Conservation (phyloP, 2,113 vertebrate species). For the Steatornis caripensis region DNA sequence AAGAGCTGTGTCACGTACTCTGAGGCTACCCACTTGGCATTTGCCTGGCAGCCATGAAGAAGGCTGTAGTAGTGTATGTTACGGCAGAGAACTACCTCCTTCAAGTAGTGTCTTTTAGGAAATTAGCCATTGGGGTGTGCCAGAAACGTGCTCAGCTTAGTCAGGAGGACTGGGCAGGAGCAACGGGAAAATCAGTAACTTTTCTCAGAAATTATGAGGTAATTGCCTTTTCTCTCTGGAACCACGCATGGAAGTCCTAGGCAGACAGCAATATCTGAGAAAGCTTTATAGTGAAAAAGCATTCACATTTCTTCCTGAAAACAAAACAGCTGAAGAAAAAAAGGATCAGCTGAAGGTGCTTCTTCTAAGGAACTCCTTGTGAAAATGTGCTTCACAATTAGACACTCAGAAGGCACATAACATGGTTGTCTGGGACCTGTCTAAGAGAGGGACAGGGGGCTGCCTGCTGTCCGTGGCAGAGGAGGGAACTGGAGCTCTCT, state of each 20-base stretch:
- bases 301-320: background rate
- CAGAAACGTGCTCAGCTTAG: background rate
- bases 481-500: background rate
- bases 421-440: background rate
- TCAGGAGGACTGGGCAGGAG: background rate
- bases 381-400: background rate
- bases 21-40: background rate
- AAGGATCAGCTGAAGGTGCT: background rate
- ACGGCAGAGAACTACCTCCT: background rate
- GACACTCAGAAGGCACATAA: background rate
- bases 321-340: background rate
- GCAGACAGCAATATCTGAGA: slow-evolving; percentile 11
- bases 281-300: background rate
- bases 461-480: background rate
- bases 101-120: background rate
- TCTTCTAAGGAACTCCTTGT: background rate
- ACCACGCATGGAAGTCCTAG: background rate
- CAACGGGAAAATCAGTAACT: slow-evolving; percentile 8
- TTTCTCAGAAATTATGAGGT: slow-evolving; percentile 15
- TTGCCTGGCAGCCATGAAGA: background rate
- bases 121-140: background rate
- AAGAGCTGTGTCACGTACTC: background rate
- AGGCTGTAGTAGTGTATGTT: background rate
- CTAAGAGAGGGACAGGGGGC: background rate
- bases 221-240: slow-evolving; percentile 4